phyloP scores from a whole-genome alignment of 2,113 vertebrate species.

The Planiliza haematocheilus region DNA sequence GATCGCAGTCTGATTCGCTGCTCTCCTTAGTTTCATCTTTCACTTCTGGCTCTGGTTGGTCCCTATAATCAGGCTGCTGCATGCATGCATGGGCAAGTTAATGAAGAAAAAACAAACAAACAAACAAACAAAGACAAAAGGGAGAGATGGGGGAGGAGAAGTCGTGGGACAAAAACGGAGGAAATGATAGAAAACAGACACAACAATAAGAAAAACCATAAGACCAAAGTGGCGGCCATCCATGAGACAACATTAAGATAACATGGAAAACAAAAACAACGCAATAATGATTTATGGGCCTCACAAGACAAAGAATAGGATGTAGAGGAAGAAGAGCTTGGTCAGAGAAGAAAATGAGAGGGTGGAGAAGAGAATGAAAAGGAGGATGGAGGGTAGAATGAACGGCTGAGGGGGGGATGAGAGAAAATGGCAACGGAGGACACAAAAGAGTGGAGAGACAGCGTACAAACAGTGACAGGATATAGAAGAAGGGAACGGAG shows the following conservation, averaged over 20 bases:
- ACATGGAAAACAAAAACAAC: conserved; percentile 81
- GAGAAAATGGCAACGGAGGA: conserved; percentile 55
- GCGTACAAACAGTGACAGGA: conserved; percentile 34
- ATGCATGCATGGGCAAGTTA: conserved; percentile 92
- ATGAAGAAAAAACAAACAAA: conserved; percentile 87
- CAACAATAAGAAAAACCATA: conserved; percentile 64
- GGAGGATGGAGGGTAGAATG: conserved; percentile 87
- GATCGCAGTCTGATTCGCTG: conserved; percentile 78
- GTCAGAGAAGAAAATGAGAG: conserved; percentile 88
- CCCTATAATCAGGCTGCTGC: conserved; percentile 96
- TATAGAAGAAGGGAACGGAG: neutral
- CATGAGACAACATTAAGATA: conserved; percentile 79
- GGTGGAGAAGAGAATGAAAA: conserved; percentile 88
- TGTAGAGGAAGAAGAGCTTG: conserved; percentile 92
- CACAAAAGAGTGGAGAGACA: conserved; percentile 70
- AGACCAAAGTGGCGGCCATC: conserved; percentile 79
- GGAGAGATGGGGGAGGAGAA: conserved; percentile 44
- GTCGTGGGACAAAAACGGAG: conserved; percentile 51
- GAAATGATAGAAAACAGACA: conserved; percentile 66
- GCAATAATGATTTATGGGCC: conserved; percentile 80
- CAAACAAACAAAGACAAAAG: conserved; percentile 63
- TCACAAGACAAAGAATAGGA: conserved; percentile 94
- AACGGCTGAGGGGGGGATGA: conserved; percentile 82
- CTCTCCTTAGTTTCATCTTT: conserved; percentile 81
- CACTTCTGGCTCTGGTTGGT: conserved; percentile 81